These are phyloP conservation scores for Clivina fossor DNA, from an alignment of 2,888 invertebrate species.

Conservation along the genomic window DNA sequence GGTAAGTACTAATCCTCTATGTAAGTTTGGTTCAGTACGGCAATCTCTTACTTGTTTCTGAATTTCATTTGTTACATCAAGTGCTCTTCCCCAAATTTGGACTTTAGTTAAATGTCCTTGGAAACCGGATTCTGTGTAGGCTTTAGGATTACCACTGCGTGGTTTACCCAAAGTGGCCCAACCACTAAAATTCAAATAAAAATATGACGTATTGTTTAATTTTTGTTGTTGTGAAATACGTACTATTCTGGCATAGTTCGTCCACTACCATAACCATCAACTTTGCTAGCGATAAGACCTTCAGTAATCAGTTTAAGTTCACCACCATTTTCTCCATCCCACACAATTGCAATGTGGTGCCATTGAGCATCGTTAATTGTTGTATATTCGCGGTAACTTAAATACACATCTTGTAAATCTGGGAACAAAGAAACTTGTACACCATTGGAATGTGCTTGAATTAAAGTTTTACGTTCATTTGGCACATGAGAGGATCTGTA, in stretches of 20 bases:
- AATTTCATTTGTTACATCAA: constrained; percentile 89
- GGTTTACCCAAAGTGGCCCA: constrained; percentile 94
- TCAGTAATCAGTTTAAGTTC: constrained; percentile 91
- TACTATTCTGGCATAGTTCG: constrained; percentile 80
- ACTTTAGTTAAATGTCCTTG: constrained; percentile 93
- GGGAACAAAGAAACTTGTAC: constrained; percentile 88
- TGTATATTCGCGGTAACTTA: constrained; percentile 88
- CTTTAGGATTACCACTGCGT: constrained; percentile 75
- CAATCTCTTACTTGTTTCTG: constrained; percentile 93
- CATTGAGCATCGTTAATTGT: constrained; percentile 95
- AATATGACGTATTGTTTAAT: no score
- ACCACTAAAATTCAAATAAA: constrained; percentile 63
- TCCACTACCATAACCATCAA: constrained; percentile 85
- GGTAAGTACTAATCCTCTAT: constrained; percentile 80
- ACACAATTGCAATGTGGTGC: constrained; percentile 95
- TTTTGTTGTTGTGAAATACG: constrained; percentile 47
- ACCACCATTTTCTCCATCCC: constrained; percentile 86
- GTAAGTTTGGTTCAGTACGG: constrained; percentile 87
- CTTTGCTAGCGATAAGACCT: constrained; percentile 90
- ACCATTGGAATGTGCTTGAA: constrained; percentile 92
- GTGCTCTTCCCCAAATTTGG: constrained; percentile 89
- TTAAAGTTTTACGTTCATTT: constrained; percentile 73
- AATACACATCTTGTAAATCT: constrained; percentile 84
- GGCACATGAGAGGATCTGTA: constrained; percentile 77
- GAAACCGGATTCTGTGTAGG: constrained; percentile 88